Percentiles rank a stretch among this genome's conserved stretches.
Evolutionary conservation across 2,113 vertebrate genomes (phyloP).

Genomic region (Sinocyclocheilus maitianheensis): DNA sequence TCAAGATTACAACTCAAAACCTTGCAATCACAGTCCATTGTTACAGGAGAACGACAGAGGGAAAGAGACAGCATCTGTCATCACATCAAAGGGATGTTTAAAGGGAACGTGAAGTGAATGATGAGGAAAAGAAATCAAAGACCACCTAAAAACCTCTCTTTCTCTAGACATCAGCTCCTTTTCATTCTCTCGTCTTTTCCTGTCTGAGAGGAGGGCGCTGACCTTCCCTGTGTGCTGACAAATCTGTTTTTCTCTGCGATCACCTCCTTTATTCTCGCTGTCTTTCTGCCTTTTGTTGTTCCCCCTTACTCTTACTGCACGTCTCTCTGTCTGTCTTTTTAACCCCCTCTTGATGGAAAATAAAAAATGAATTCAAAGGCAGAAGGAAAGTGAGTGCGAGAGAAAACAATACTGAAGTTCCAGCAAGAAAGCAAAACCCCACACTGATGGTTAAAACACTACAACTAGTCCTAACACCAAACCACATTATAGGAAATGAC

Average conservation of each 20-base stretch:
- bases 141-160: constrained; percentile 63
- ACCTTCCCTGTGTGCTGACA: constrained; percentile 37
- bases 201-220: constrained; percentile 51
- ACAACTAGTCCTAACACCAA: not conserved
- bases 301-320: constrained; percentile 46
- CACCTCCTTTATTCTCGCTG: constrained; percentile 63
- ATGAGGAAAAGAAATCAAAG: constrained; percentile 65
- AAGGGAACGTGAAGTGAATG: constrained; percentile 56
- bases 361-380: constrained; percentile 53
- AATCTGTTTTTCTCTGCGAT: constrained; percentile 50
- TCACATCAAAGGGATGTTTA: constrained; percentile 57
- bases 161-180: constrained; percentile 6
- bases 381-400: constrained; percentile 26
- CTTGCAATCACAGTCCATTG: constrained; percentile 46
- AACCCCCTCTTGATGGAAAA: constrained; percentile 59
- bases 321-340: constrained; percentile 50
- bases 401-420: constrained; percentile 23
- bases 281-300: constrained; percentile 59
- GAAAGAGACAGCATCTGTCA: constrained; percentile 69
- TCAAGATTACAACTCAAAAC: constrained; percentile 67
- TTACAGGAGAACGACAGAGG: constrained; percentile 35
- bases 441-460: not conserved
- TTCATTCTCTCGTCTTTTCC: constrained; percentile 32
- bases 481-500: not conserved
- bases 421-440: not conserved